Conservation (phyloP, 2,797 vertebrate species). For the Hypotaenidia okinawae region DNA sequence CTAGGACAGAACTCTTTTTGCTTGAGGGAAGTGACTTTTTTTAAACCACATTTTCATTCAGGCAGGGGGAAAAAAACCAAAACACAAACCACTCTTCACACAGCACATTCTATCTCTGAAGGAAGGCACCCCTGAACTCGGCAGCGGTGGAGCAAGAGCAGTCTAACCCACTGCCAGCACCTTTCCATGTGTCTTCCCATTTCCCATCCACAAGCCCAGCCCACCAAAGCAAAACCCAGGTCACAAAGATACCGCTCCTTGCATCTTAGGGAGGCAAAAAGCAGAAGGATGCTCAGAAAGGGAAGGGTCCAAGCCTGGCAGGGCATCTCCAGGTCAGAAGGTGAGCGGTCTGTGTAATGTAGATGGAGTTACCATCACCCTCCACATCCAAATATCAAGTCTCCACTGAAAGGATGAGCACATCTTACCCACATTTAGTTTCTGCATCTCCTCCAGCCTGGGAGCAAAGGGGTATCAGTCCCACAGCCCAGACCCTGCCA, state of each 20-base stretch:
- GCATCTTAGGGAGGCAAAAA: not conserved
- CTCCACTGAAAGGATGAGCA: not conserved
- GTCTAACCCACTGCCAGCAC: not conserved
- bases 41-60: not conserved
- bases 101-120: not conserved
- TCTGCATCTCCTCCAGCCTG: not conserved
- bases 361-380: not conserved
- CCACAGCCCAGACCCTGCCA: too few species aligned
- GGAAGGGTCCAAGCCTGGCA: not conserved
- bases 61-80: not conserved
- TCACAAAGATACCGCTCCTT: not conserved
- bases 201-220: not conserved
- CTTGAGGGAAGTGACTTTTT: not conserved
- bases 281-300: not conserved
- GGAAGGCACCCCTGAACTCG: not conserved
- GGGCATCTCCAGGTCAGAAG: not conserved
- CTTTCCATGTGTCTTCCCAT: not conserved
- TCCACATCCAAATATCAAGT: not conserved
- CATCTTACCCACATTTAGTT: not conserved
- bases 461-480: fast-evolving
- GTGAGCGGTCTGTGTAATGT: not conserved
- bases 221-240: not conserved
- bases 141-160: fast-evolving
- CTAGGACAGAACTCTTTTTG: not conserved
- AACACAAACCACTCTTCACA: not conserved